These are phyloP conservation scores for Coelopa pilipes DNA, from an alignment of 2,888 invertebrate genomes.

Conservation along the genomic window DNA sequence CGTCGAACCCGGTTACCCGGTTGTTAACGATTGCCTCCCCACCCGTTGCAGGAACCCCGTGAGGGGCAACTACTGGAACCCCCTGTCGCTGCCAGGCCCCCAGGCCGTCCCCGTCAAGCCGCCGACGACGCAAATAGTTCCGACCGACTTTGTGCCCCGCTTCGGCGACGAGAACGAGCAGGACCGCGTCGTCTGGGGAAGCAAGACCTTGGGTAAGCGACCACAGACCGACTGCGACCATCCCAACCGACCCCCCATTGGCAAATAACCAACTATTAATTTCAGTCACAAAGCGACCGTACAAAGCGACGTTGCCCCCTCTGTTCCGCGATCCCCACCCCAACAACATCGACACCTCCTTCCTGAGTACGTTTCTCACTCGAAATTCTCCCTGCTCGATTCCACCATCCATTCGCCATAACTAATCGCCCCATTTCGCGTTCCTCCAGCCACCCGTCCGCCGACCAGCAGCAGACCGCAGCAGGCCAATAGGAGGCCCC, in stretches of 20 bases:
- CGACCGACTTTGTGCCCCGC: constrained; percentile 39
- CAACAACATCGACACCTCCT: constrained; percentile 39
- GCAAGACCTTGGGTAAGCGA: constrained; percentile 4
- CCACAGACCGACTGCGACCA: too few species aligned
- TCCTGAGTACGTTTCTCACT: constrained; percentile 43
- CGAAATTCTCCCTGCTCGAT: too few species aligned
- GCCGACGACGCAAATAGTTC: constrained; percentile 33
- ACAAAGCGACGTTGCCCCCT: neutral
- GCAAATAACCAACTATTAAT: too few species aligned
- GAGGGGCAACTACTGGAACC: constrained; percentile 40
- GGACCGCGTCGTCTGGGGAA: constrained; percentile 49
- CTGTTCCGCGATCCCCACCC: constrained; percentile 43
- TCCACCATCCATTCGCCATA: too few species aligned
- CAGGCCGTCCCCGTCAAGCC: neutral
- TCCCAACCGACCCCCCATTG: too few species aligned
- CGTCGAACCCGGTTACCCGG: too few species aligned
- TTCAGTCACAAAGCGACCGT: too few species aligned
- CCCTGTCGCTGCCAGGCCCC: constrained; percentile 27
- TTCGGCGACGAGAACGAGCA: constrained; percentile 46
- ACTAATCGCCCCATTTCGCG: too few species aligned
- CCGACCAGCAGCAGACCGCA: neutral
- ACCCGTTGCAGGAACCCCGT: constrained; percentile 40
- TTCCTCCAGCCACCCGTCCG: too few species aligned
- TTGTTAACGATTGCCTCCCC: neutral
- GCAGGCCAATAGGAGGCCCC: neutral